Base-by-base conservation (phyloP, 1,140 invertebrate species). In the Papilio xuthus region DNA sequence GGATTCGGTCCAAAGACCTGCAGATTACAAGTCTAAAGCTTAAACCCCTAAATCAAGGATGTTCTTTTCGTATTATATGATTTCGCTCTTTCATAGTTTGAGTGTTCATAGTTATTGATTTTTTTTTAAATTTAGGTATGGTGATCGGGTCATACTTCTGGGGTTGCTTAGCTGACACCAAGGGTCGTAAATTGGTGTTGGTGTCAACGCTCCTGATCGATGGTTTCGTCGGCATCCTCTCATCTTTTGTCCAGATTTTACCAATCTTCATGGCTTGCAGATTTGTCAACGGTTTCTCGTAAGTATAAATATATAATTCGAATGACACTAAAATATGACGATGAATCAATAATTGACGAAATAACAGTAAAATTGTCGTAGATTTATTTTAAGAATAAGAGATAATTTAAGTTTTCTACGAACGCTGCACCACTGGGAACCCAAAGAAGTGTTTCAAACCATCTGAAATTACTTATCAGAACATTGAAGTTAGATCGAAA, bases 81-180 rank as follows among this genome's bases (percentile, higher is more conserved):
- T n/a, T n/a, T n/a, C n/a, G n/a, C n/a, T n/a, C n/a, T n/a, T n/a
- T n/a, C 15, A 10, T 47, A 47, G 53, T 77, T 41, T 10, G 0
- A 13, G 44, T 47, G 12, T 8, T 18, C 18, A 3, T 53, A 53
- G 8, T 56, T 23, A 20, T 23, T 56, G 7, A 56, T 56, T 0
- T 56, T 4, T 77, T 79, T 73, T 69, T 76, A 85, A 81, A 4
- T 78, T 20, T 83, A 97, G 97, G 97, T 81, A 98, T 98, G 97
- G 96, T 98, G 78, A 94, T 98, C 79, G 97, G 97, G 20, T 97
- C 97, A n/a, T 98, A 97, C 93, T 96, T 98, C 89, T 98, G 97
- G 97, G 97, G 97, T 44, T 97, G 96, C 81, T 93, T 98, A 83
- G 97, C 97, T 81, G 97, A 98, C 90, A 97, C 96, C 0, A 96